Evolutionary conservation across 2,888 invertebrate species (phyloP).

Genomic region (Acanthosepion lycidas): DNA sequence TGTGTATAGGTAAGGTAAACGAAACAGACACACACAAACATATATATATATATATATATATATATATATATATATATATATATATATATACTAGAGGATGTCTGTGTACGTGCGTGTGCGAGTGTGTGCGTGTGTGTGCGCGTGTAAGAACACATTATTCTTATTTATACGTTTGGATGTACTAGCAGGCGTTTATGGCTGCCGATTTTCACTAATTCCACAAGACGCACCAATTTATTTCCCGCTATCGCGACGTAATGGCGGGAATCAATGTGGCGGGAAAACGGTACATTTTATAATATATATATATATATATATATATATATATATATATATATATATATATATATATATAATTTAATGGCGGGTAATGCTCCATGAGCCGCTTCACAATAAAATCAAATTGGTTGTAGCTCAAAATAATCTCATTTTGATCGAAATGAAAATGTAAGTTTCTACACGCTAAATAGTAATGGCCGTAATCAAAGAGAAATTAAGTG

Average conservation of each 20-base stretch:
- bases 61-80: too few species aligned
- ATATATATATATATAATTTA: conserved; percentile 39
- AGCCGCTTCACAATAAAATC: conserved; percentile 1
- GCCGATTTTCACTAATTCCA: too few species aligned
- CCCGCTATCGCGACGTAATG: not conserved
- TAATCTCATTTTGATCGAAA: conserved; percentile 10
- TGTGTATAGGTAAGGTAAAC: too few species aligned
- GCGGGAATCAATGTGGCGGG: not conserved
- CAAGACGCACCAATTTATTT: not conserved
- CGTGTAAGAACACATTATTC: not conserved
- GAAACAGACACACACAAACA: too few species aligned
- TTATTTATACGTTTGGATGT: too few species aligned
- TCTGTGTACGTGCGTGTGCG: too few species aligned
- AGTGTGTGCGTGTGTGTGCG: not conserved
- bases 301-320: conserved; percentile 34
- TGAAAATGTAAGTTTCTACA: not conserved
- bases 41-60: too few species aligned
- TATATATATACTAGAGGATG: too few species aligned
- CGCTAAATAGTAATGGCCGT: not conserved
- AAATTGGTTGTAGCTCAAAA: conserved; percentile 17
- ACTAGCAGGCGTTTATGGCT: too few species aligned
- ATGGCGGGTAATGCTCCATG: not conserved
- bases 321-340: conserved; percentile 36
- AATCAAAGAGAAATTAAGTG: not conserved
- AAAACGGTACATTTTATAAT: too few species aligned